A percentile compares a stretch with the other conserved stretches of the same genome.
Evolutionary conservation across 2,113 vertebrate species (phyloP).

Genomic region (Lanius ludovicianus): DNA sequence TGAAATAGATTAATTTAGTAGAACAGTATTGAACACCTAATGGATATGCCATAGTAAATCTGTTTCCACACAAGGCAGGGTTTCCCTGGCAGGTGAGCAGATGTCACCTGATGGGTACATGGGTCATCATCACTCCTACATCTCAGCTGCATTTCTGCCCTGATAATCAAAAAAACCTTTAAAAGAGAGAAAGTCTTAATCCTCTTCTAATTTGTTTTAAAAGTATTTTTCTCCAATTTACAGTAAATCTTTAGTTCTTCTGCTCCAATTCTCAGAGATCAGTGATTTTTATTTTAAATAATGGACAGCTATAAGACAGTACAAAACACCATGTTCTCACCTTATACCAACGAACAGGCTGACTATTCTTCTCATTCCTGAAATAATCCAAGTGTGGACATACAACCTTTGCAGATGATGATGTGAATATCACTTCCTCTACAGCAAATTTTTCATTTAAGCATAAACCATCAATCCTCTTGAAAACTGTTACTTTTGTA

Average conservation of each 20-base stretch:
- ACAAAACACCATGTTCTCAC: constrained; percentile 53
- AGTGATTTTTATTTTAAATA: background rate
- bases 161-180: background rate
- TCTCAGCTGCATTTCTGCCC: background rate
- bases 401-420: constrained; percentile 41
- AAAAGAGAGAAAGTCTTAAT: background rate
- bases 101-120: background rate
- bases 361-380: constrained; percentile 44
- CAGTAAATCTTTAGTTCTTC: background rate
- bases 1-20: background rate
- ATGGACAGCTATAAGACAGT: background rate
- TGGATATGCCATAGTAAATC: background rate
- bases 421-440: background rate
- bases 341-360: constrained; percentile 82
- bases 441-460: constrained; percentile 52
- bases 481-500: constrained; percentile 58
- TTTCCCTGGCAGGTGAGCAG: background rate
- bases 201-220: background rate
- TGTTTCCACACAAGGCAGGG: background rate
- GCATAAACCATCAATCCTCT: constrained; percentile 60
- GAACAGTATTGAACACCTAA: background rate
- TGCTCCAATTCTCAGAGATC: background rate
- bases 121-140: background rate
- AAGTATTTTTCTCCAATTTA: background rate
- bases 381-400: constrained; percentile 80